Evolutionary conservation across 2,113 vertebrate genomes (phyloP).

Genomic region (Rhabdomys dilectus): DNA sequence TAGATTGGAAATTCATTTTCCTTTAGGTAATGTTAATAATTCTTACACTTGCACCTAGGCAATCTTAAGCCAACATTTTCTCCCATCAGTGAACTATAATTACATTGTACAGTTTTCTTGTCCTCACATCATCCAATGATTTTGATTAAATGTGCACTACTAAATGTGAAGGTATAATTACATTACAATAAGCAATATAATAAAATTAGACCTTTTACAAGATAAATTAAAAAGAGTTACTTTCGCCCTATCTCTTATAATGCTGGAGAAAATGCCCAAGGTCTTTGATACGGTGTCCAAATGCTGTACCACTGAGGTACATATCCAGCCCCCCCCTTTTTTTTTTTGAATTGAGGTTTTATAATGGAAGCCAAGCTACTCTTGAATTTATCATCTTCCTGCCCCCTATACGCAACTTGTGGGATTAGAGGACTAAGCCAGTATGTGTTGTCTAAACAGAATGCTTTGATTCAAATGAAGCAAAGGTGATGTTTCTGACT

Average conservation of each 20-base stretch:
- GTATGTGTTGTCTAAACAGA: background rate
- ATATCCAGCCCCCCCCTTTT: fast-evolving
- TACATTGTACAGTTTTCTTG: background rate
- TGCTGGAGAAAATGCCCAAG: background rate
- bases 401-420: background rate
- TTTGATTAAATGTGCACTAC: background rate
- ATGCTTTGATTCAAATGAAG: background rate
- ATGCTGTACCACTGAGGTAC: background rate
- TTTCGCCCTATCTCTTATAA: fast-evolving
- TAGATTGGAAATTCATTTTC: background rate
- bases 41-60: background rate
- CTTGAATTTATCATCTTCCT: background rate
- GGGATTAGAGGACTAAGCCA: background rate
- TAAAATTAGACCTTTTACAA: background rate
- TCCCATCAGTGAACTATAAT: background rate
- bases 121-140: background rate
- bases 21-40: background rate
- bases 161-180: background rate
- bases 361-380: background rate
- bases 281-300: background rate
- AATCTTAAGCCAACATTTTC: background rate
- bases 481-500: background rate
- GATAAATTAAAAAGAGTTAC: background rate
- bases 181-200: background rate
- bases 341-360: background rate